A percentile compares a stretch with the other conserved stretches of the same genome.
Evolutionary conservation across 2,888 invertebrate species (phyloP).

Genomic region (Beris chalybata): DNA sequence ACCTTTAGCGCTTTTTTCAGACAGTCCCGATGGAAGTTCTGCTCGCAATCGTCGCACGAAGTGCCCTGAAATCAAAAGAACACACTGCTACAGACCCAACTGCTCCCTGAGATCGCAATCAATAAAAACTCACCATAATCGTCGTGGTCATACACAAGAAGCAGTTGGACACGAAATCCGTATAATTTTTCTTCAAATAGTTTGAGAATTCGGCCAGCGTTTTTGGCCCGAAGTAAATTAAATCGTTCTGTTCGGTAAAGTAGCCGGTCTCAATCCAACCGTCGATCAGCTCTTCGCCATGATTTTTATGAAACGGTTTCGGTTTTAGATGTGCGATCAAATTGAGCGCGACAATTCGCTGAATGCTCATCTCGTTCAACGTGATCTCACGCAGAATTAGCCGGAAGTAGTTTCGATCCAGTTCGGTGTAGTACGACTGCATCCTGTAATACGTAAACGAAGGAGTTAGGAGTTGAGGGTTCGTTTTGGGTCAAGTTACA

Average conservation of each 20-base stretch:
- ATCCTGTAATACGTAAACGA: slow-evolving; percentile 4
- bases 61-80: slow-evolving; percentile 41
- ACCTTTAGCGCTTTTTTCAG: slow-evolving; percentile 44
- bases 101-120: background rate
- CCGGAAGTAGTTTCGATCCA: slow-evolving; percentile 45
- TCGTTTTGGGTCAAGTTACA: slow-evolving; percentile 34
- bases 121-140: slow-evolving; percentile 44
- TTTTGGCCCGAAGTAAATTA: slow-evolving; percentile 45
- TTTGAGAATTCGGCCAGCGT: slow-evolving; percentile 45
- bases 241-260: slow-evolving; percentile 42
- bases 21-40: slow-evolving; percentile 45
- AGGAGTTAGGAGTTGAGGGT: background rate
- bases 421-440: slow-evolving; percentile 42
- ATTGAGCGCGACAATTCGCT: slow-evolving; percentile 42
- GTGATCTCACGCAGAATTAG: slow-evolving; percentile 42
- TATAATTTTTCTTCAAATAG: slow-evolving; percentile 43
- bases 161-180: slow-evolving; percentile 44
- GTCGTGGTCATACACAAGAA: slow-evolving; percentile 44
- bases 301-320: slow-evolving; percentile 43
- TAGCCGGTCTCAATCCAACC: slow-evolving; percentile 45
- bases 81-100: background rate
- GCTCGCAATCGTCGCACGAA: slow-evolving; percentile 43
- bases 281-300: slow-evolving; percentile 43
- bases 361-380: slow-evolving; percentile 41
- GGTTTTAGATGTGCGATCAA: slow-evolving; percentile 39